phyloP scores from a whole-genome alignment of 2,113 vertebrate genomes.

The Perca schrenkii region DNA sequence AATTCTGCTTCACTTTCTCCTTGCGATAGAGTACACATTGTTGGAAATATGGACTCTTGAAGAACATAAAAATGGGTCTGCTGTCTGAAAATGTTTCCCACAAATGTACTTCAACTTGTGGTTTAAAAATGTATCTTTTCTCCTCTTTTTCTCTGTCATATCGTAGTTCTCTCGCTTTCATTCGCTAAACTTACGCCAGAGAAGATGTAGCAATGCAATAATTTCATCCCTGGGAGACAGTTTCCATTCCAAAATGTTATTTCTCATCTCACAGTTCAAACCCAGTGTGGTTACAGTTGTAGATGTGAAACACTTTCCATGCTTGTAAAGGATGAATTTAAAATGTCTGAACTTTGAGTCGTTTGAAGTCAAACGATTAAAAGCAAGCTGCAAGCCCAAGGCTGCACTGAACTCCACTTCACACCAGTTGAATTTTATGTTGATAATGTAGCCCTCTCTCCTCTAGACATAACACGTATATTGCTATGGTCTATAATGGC shows the following conservation, averaged over 20 bases:
- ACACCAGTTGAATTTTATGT: slow-evolving; percentile 28
- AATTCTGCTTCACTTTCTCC: slow-evolving; percentile 18
- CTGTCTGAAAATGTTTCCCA: not conserved
- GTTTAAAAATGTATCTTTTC: not conserved
- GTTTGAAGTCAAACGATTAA: slow-evolving; percentile 67
- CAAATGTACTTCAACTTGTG: not conserved
- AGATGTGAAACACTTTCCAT: slow-evolving; percentile 69
- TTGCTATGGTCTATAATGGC: not conserved
- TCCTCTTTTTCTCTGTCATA: not conserved
- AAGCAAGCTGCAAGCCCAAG: slow-evolving; percentile 25
- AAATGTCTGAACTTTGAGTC: slow-evolving; percentile 55
- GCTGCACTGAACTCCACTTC: slow-evolving; percentile 45
- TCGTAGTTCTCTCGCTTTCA: not conserved
- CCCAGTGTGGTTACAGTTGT: slow-evolving; percentile 37
- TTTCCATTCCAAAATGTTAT: slow-evolving; percentile 37
- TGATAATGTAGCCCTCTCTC: slow-evolving; percentile 3
- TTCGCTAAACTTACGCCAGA: not conserved
- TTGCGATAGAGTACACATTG: slow-evolving; percentile 1
- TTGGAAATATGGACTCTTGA: not conserved
- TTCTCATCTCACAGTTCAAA: slow-evolving; percentile 35
- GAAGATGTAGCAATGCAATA: slow-evolving; percentile 1
- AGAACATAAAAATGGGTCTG: not conserved
- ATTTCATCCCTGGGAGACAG: slow-evolving; percentile 21
- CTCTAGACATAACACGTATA: slow-evolving; percentile 8
- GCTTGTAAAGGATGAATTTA: slow-evolving; percentile 61